These are phyloP conservation scores for Typhlichthys subterraneus DNA, from an alignment of 2,797 vertebrate species.

Conservation along the genomic window DNA sequence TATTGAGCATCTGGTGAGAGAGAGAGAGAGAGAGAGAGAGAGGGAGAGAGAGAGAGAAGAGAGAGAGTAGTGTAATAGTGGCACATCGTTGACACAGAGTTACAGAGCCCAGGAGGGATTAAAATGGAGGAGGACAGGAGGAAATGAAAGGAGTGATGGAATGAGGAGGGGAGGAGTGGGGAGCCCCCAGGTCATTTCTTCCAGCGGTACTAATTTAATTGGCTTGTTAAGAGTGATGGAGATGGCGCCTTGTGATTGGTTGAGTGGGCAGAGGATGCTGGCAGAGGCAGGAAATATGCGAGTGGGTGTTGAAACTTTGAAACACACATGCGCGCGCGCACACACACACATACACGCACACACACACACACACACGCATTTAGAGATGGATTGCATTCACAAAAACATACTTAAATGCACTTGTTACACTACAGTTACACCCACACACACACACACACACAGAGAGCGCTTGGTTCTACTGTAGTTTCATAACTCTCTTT, in stretches of 20 bases:
- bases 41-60: conserved; percentile 29
- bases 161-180: not conserved
- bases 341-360: not conserved
- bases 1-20: conserved; percentile 11
- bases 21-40: conserved; percentile 26
- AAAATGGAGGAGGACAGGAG: not conserved
- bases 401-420: no score
- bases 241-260: conserved; percentile 64
- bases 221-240: conserved; percentile 59
- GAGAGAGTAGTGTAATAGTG: no score
- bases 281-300: conserved; percentile 39
- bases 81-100: not conserved
- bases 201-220: conserved; percentile 66
- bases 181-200: conserved; percentile 48
- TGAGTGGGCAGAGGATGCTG: conserved; percentile 57
- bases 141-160: not conserved
- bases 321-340: not conserved
- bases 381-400: no score
- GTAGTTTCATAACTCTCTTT: not conserved
- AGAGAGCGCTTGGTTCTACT: not conserved
- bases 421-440: no score
- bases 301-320: conserved; percentile 41
- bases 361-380: no score
- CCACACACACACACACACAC: not conserved
- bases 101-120: not conserved